These are phyloP conservation scores for Dufourea novaeangliae DNA, from an alignment of 1,140 invertebrate genomes.

Conservation along the genomic window DNA sequence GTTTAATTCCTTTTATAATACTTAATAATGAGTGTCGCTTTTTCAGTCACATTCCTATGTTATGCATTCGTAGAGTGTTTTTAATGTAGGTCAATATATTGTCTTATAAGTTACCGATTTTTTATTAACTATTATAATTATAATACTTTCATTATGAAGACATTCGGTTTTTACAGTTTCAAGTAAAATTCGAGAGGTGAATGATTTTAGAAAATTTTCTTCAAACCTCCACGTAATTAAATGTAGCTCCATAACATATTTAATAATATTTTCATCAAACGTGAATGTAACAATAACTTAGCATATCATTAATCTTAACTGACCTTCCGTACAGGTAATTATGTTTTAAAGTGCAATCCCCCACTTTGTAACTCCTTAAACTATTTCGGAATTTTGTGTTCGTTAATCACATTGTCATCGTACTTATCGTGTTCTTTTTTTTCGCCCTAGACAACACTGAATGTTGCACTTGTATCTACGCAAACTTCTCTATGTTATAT, in stretches of 20 bases:
- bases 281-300: neutral
- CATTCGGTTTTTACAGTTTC: no score
- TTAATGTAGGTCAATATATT: no score
- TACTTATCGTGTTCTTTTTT: neutral
- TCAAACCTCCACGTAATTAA: neutral
- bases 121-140: neutral
- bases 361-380: neutral
- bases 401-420: conserved; percentile 2
- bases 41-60: no score
- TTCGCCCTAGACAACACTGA: neutral
- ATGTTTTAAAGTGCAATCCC: neutral
- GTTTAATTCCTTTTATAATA: no score
- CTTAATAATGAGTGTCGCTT: no score
- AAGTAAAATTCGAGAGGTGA: no score
- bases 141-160: no score
- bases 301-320: neutral
- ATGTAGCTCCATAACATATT: neutral
- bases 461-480: neutral
- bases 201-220: no score
- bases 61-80: no score
- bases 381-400: neutral
- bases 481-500: neutral
- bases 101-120: no score
- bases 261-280: neutral
- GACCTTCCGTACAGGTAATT: neutral